Evolutionary conservation across 30 jellyfish, hydroid and myxozoan genomes (phyloP), one percentile per base, ranked within the genome.

Genomic region (Haliclystus octoradiatus): DNA sequence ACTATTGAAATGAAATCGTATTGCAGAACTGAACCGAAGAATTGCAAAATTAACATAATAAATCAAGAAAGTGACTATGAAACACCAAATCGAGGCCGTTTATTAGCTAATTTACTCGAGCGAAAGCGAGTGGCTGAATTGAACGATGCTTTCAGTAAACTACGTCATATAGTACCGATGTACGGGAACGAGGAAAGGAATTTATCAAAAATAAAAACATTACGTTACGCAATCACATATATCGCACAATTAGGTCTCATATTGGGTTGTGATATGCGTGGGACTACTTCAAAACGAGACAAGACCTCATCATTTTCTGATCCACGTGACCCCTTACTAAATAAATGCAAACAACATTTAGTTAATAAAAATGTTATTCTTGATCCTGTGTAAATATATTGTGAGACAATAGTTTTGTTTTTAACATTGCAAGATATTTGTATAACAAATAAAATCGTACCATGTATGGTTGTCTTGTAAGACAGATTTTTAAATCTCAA

Each of bases 81-180:
- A n/a, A n/a, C n/a, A 19, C 57, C 57, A 52, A 74, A 69, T 50
- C 93, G 91, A 49, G 78, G 87, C 52, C 81, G 97, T 2, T 83
- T 87, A 26, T 74, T 87, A 2, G 97, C 97, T 19, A 87, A 87
- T 61, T 87, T 88, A 84, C 83, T 87, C 61, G 97, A 87, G 68
- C 63, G 97, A 30, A 81, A 81, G 31, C 72, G 97, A 31, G 97
- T 87, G 13, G 97, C 97, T 15, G 97, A 87, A 57, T 78, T 87
- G 65, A 87, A 87, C 75, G 84, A 70, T 3, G 97, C 97, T 29
- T 87, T 87, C 74, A 93, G 74, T 25, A 50, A 74, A n/a, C 73
- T 87, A 57, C 83, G 97, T 7, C 77, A 47, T 32, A 77, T 79
- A 65, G 94, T 87, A 19, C 97, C 97, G 28, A 49, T 74, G 1